Evolutionary conservation across 1,140 invertebrate species (phyloP).

Genomic region (Zelostemma sp.): DNA sequence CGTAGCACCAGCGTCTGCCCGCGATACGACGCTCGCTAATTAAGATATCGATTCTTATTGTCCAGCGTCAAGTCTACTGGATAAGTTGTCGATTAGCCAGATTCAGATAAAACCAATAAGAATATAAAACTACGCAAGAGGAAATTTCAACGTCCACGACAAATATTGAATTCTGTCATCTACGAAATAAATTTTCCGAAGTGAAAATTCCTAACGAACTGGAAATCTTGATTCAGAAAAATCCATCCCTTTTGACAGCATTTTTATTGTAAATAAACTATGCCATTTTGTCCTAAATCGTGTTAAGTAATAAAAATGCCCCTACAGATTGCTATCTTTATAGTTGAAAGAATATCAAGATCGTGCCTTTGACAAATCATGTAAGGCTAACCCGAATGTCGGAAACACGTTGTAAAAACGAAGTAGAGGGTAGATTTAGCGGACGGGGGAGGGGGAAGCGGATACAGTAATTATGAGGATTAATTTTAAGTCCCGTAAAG

Average conservation of each 20-base stretch:
- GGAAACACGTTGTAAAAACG: constrained; percentile 56
- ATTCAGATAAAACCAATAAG: constrained; percentile 14
- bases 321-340: constrained; percentile 66
- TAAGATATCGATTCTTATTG: constrained; percentile 71
- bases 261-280: constrained; percentile 1
- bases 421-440: constrained; percentile 48
- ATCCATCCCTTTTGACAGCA: background rate
- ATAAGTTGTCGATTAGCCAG: constrained; percentile 18
- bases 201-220: too few relatives aligned
- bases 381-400: constrained; percentile 28
- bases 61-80: constrained; percentile 51
- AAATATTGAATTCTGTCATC: background rate
- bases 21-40: constrained; percentile 56
- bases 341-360: constrained; percentile 23
- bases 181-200: background rate
- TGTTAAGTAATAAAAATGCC: too few relatives aligned
- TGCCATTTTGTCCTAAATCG: too few relatives aligned
- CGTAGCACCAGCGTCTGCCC: constrained; percentile 25
- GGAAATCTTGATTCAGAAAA: too few relatives aligned
- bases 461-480: constrained; percentile 67
- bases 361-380: constrained; percentile 19
- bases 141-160: background rate
- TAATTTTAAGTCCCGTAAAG: constrained; percentile 70
- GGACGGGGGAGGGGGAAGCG: constrained; percentile 24
- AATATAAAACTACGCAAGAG: background rate